These are phyloP conservation scores for Camponotus fellah DNA, from an alignment of 2,888 invertebrate genomes.

Conservation along the genomic window DNA sequence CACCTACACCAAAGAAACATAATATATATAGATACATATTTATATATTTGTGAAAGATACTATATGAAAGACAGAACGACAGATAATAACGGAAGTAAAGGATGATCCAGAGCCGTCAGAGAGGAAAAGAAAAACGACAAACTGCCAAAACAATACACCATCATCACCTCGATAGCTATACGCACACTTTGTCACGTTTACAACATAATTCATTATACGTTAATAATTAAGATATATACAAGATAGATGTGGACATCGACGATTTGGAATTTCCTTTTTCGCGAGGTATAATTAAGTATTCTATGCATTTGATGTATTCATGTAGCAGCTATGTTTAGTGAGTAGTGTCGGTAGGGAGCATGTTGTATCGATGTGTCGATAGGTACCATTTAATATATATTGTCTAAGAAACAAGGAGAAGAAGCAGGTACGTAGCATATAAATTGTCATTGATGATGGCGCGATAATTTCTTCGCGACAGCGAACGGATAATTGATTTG, in stretches of 20 bases:
- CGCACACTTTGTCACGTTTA: conserved; percentile 78
- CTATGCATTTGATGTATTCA: conserved; percentile 48
- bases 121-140: conserved; percentile 62
- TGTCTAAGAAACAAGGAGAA: conserved; percentile 5
- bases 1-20: conserved; percentile 75
- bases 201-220: conserved; percentile 63
- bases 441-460: background rate
- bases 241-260: conserved; percentile 8
- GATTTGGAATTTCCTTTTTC: conserved; percentile 43
- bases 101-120: conserved; percentile 10
- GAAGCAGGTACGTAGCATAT: conserved; percentile 37
- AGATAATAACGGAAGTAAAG: background rate
- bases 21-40: conserved; percentile 19
- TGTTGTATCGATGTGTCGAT: conserved; percentile 65
- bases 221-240: conserved; percentile 44
- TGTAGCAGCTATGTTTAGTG: conserved; percentile 67
- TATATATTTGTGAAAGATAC: background rate
- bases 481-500: conserved; percentile 9
- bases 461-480: background rate
- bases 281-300: conserved; percentile 50
- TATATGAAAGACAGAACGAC: conserved; percentile 2
- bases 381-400: conserved; percentile 49
- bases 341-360: conserved; percentile 63
- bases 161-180: conserved; percentile 71
- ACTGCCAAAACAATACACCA: conserved; percentile 77